These are phyloP conservation scores for Beroe forskalii DNA, from an alignment of 37 sponge, comb jelly and placozoan genomes.

Conservation along the genomic window DNA sequence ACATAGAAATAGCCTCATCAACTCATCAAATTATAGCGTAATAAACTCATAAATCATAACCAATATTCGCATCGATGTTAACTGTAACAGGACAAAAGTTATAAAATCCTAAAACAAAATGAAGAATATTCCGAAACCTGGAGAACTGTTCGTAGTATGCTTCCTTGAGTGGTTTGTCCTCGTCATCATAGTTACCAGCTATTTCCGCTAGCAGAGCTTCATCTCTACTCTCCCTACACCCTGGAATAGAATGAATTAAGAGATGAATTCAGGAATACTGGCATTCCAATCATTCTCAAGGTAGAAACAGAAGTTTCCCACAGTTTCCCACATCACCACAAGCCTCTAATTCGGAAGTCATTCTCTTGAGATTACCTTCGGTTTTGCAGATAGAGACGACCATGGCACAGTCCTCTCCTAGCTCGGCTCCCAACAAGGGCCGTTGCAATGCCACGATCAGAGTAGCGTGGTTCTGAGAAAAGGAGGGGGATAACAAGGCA, in stretches of 20 bases:
- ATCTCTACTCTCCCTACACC: conserved; percentile 30
- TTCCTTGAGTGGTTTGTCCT: conserved; percentile 43
- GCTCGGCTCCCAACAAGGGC: neutral
- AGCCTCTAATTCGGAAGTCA: no score
- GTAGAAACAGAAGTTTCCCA: no score
- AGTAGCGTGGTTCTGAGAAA: neutral
- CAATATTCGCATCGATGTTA: no score
- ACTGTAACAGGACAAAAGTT: no score
- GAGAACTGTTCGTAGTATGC: conserved; percentile 30
- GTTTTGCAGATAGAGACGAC: conserved; percentile 36
- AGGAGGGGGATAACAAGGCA: neutral
- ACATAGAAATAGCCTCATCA: neutral
- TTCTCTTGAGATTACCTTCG: no score
- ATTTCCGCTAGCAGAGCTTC: conserved; percentile 31
- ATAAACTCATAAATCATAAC: no score
- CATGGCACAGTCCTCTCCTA: conserved; percentile 53
- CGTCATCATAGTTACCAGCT: conserved; percentile 48
- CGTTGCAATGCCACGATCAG: conserved; percentile 21
- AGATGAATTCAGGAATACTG: neutral
- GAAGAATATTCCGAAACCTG: conserved; percentile 2
- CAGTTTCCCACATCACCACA: no score
- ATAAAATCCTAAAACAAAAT: no score
- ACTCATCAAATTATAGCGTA: neutral
- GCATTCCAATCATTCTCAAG: no score
- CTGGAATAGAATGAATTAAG: neutral